Conservation (phyloP, 2,113 vertebrate genomes). For the Solea senegalensis region DNA sequence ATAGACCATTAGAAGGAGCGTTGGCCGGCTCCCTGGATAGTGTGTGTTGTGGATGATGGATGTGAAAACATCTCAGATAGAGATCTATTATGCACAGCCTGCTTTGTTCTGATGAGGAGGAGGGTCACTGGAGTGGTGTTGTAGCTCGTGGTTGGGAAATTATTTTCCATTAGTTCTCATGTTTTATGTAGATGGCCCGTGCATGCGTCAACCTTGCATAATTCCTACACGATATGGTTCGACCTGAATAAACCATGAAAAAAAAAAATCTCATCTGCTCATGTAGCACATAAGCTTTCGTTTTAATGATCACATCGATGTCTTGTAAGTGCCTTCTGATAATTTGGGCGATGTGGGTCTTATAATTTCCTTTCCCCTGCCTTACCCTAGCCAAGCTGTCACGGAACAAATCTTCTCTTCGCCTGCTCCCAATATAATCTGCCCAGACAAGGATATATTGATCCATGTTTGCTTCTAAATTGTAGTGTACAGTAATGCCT, state of each 20-base stretch:
- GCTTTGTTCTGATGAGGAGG: constrained; percentile 34
- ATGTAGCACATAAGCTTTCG: constrained; percentile 14
- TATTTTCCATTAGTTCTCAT: constrained; percentile 48
- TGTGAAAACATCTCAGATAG: constrained; percentile 13
- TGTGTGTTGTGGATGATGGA: constrained; percentile 20
- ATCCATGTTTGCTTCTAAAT: constrained; percentile 34
- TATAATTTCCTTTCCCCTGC: background rate
- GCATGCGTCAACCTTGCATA: constrained; percentile 25
- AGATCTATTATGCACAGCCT: constrained; percentile 39
- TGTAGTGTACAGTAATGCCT: background rate
- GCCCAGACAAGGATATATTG: constrained; percentile 29
- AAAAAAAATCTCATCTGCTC: constrained; percentile 25
- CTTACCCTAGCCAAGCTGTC: constrained; percentile 6
- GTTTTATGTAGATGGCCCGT: constrained; percentile 38
- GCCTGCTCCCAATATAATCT: constrained; percentile 13
- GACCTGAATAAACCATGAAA: constrained; percentile 21
- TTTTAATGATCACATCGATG: constrained; percentile 14
- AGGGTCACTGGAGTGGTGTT: background rate
- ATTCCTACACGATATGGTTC: constrained; percentile 24
- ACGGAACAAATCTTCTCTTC: constrained; percentile 16
- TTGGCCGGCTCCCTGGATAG: background rate
- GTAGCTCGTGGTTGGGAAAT: constrained; percentile 24
- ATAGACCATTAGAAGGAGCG: constrained; percentile 13
- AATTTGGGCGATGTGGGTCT: background rate
- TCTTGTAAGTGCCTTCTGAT: background rate